A percentile compares a stretch with the other conserved stretches of the same genome.
These are phyloP conservation scores for Cyclura pinguis DNA, from an alignment of 2,797 vertebrate genomes.

Conservation along the genomic window DNA sequence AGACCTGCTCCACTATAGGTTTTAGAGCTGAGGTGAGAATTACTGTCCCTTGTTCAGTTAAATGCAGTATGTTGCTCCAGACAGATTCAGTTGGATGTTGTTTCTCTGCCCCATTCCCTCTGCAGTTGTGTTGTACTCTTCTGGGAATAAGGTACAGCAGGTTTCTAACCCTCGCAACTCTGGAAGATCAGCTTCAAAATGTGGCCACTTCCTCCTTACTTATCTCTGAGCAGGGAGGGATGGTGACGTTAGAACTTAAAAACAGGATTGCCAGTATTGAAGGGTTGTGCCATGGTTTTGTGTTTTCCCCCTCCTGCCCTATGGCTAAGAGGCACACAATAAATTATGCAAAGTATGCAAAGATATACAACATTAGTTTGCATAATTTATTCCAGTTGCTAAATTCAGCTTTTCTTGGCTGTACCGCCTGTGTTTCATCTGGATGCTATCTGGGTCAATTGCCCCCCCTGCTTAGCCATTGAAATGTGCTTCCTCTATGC, in stretches of 20 bases:
- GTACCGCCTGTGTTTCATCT: background rate
- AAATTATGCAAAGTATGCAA: conserved; percentile 14
- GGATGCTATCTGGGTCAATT: background rate
- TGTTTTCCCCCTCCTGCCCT: background rate
- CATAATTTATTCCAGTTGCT: conserved; percentile 8
- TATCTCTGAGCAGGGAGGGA: background rate
- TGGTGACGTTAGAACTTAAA: background rate
- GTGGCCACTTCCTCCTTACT: background rate
- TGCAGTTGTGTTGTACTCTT: background rate
- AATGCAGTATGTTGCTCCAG: background rate
- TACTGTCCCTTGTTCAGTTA: background rate
- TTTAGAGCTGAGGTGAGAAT: background rate
- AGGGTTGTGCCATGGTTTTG: no score
- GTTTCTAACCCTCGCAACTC: background rate
- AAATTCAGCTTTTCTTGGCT: conserved; percentile 18
- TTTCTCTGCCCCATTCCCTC: background rate
- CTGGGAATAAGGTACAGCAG: background rate
- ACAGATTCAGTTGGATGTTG: background rate
- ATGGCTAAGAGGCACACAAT: background rate
- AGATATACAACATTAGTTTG: conserved; percentile 16
- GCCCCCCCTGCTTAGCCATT: conserved; percentile 1
- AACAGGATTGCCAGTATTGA: background rate
- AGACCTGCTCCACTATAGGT: background rate
- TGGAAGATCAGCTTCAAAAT: background rate
- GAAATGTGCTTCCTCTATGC: conserved; percentile 2